Evolutionary conservation across 2,797 vertebrate species (phyloP).

Genomic region (Takifugu ocellatus): DNA sequence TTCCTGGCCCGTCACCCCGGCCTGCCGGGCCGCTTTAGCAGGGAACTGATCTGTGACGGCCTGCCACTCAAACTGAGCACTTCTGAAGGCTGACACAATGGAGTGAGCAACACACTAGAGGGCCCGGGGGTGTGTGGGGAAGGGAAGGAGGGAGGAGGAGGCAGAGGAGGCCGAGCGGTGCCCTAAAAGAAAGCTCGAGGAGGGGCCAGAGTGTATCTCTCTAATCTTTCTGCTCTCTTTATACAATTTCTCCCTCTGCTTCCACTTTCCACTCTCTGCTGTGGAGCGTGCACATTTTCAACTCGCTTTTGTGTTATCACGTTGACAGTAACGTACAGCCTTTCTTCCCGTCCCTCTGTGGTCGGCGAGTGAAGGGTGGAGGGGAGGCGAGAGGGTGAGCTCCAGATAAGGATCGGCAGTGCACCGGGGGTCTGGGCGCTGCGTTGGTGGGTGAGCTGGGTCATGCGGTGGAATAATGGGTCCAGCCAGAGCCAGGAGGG

Average conservation of each 20-base stretch:
- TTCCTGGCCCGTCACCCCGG: conserved; percentile 98
- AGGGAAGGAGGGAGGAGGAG: conserved; percentile 28
- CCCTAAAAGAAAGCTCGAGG: conserved; percentile 56
- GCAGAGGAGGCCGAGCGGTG: conserved; percentile 62
- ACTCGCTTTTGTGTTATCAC: conserved; percentile 16
- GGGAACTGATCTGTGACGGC: conserved; percentile 99
- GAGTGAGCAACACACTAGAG: conserved; percentile 83
- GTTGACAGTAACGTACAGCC: conserved; percentile 7
- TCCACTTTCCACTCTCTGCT: conserved; percentile 15
- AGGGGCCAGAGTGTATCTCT: conserved; percentile 70
- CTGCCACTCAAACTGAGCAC: conserved; percentile 99
- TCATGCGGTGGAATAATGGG: conserved; percentile 33
- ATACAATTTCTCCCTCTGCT: conserved; percentile 26
- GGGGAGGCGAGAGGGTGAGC: conserved; percentile 51
- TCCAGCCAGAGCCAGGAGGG: conserved; percentile 52
- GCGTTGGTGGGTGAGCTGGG: conserved; percentile 12
- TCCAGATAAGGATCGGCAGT: conserved; percentile 78
- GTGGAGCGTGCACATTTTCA: conserved; percentile 27
- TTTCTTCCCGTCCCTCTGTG: conserved; percentile 25
- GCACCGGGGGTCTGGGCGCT: conserved; percentile 58
- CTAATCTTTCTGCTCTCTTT: conserved; percentile 52
- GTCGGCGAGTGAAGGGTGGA: conserved; percentile 24
- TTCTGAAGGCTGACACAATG: conserved; percentile 99
- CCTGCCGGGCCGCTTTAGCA: conserved; percentile 98
- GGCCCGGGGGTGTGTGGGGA: conserved; percentile 54